Base-by-base conservation (phyloP, 2,888 invertebrate species). In the Gryllus longicercus region DNA sequence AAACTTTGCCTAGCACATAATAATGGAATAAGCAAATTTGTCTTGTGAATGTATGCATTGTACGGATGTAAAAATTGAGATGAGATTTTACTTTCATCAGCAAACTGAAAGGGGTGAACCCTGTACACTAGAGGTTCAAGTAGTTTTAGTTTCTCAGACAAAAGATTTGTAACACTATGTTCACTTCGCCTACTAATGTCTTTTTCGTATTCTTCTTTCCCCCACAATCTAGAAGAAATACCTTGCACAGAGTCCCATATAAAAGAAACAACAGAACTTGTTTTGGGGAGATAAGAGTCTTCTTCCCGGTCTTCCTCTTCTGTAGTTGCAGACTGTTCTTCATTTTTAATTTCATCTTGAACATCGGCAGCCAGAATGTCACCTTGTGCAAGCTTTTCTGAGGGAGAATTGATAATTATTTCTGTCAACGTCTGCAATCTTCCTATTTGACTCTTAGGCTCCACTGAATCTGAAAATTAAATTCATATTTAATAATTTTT, bases 21-120 rank as follows among this genome's bases (percentile, higher is more conserved):
- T n/a, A 25, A 21, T 3, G 74, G 18, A 51, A 16, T 80, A 74
- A 85, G 84, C 51, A 86, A 81, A 50, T 85, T 82, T 16, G 83
- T 84, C 84, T 85, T 85, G 16, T 84, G 84, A 14, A 88, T 83
- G 83, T 88, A 88, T 51, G 87, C 85, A 82, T 87, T 86, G 83
- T 87, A 89, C 14, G 87, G 86, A 77, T 85, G 84, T 63, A 84
- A 83, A 51, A 83, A 78, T 79, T 82, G 16, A 63, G 63, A 63
- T 18, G 16, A 63, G 3, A n/a, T 63, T 18, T 14, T 18, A 18
- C 14, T 18, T 63, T 63, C 63, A 63, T 63, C 63, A n/a, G 18
- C 77, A 74, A 74, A 4, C 3, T 75, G 21, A 8, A 84, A n/a
- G 1, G 84, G 84, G 80, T 84, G 84, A 50, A 84, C 78, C 51